Base-by-base conservation (phyloP, 2,888 invertebrate species). In the Tuberolachnus salignus region DNA sequence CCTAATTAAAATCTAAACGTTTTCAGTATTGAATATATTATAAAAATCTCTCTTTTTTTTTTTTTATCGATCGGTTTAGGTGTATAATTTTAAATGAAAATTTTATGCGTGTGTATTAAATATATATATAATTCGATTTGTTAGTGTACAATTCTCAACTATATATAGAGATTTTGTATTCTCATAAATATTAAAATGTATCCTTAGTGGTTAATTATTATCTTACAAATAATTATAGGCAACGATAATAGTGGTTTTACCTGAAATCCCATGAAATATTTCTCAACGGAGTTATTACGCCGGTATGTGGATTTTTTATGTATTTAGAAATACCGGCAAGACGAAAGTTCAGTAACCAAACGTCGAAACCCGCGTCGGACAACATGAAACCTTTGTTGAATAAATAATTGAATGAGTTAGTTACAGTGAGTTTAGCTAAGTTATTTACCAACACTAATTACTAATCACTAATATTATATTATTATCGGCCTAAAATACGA, bases 271-370 rank as follows among this genome's bases (percentile, higher is more conserved):
- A 75, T n/a, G 75, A 75, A 3, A 21, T 11, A 66, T 75, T 75
- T 57, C n/a, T 23, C 57, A 67, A 57, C 34, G 75, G 34, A 67
- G 75, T 53, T n/a, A 75, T 55, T 3, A 67, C 3, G 4, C 57
- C 57, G 14, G 75, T 57, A 46, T 19, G 66, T 19, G 75, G 75
- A 57, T 67, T 66, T 75, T 75, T 80, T 23, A 80, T 71, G 9
- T 80, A 71, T 49, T 74, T 72, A 1, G 80, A 81, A 14, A 81
- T 67, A 49, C 82, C 82, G 1, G 66, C 70, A 10, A 74, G 73
- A 59, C 82, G 72, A 51, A 80, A 80, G 63, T 82, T 82, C 55
- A 81, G 80, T 49, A 82, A 23, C 82, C 82, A 82, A n/a, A 82
- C 82, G 55, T 82, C 82, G 16, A 74, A 81, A 55, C 82, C 82